Conservation (phyloP, 2,888 invertebrate genomes). For the Drosophila monieri region DNA sequence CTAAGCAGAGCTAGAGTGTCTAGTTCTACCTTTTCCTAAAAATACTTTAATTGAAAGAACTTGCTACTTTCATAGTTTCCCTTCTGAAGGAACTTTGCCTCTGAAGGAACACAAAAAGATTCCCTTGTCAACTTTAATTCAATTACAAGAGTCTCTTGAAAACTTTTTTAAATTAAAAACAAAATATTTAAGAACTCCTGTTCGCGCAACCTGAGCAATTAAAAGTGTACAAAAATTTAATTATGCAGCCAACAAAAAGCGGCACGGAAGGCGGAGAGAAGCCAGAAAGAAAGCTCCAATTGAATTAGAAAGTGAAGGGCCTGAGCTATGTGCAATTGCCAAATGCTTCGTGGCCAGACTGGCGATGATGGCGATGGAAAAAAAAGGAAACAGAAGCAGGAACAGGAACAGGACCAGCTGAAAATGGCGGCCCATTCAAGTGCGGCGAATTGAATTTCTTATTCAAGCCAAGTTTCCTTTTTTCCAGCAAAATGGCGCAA, state of each 20-base stretch:
- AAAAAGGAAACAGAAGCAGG: slow-evolving; percentile 7
- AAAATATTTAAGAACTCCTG: slow-evolving; percentile 9
- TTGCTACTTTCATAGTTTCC: background rate
- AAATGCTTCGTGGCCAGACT: slow-evolving; percentile 52
- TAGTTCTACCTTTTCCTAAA: too few relatives aligned
- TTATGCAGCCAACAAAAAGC: slow-evolving; percentile 61
- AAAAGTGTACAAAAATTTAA: slow-evolving; percentile 81
- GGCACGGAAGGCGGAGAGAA: slow-evolving; percentile 35
- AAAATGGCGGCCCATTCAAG: slow-evolving; percentile 65
- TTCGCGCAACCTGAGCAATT: slow-evolving; percentile 62
- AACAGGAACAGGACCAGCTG: slow-evolving; percentile 17
- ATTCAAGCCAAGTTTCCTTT: slow-evolving; percentile 43
- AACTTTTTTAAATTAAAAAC: slow-evolving; percentile 39
- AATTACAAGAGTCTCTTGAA: slow-evolving; percentile 14
- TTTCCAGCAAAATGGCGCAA: slow-evolving; percentile 59
- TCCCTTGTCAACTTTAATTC: slow-evolving; percentile 31
- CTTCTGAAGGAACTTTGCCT: background rate
- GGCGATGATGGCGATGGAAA: slow-evolving; percentile 12
- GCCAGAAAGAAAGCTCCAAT: slow-evolving; percentile 56
- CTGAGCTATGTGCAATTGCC: slow-evolving; percentile 10
- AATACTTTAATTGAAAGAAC: background rate
- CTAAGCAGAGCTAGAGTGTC: background rate
- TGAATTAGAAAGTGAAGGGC: slow-evolving; percentile 58
- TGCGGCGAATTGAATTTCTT: slow-evolving; percentile 74
- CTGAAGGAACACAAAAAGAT: slow-evolving; percentile 1